Percentiles rank a stretch among this genome's conserved stretches.
Evolutionary conservation across 2,797 vertebrate species (phyloP).

Genomic region (Myotis vivesi): DNA sequence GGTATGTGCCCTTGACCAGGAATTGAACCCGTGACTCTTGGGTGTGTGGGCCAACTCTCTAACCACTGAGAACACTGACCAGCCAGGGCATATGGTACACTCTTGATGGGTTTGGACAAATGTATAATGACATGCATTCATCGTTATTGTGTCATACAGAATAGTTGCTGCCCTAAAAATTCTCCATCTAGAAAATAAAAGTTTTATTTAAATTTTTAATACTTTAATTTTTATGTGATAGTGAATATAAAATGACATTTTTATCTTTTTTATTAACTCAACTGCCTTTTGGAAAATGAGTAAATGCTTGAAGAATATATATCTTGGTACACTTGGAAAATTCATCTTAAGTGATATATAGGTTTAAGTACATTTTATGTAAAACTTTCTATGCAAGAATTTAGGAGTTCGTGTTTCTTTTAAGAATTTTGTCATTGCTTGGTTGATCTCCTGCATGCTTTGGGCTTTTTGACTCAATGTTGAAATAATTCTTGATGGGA

Average conservation of each 20-base stretch:
- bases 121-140: neutral
- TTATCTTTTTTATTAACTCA: neutral
- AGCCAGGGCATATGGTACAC: neutral
- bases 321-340: neutral
- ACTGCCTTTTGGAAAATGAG: slow-evolving; percentile 5
- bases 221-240: neutral
- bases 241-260: neutral
- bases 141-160: neutral
- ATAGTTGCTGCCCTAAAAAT: neutral
- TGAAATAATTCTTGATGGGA: slow-evolving; percentile 55
- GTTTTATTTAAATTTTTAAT: neutral
- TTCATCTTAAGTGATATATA: neutral
- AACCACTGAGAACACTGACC: too few relatives aligned
- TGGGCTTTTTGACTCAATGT: neutral
- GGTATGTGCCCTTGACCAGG: too few relatives aligned
- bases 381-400: neutral
- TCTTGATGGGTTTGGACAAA: neutral
- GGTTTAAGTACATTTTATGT: neutral
- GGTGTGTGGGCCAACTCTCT: too few relatives aligned
- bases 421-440: neutral
- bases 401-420: slow-evolving; percentile 4
- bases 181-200: neutral
- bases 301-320: neutral
- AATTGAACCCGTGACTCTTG: too few relatives aligned
- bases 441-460: neutral